Evolutionary conservation across 2,797 vertebrate genomes (phyloP), one percentile per base, ranked within the genome.

Genomic region (Eutrigla gurnardus): DNA sequence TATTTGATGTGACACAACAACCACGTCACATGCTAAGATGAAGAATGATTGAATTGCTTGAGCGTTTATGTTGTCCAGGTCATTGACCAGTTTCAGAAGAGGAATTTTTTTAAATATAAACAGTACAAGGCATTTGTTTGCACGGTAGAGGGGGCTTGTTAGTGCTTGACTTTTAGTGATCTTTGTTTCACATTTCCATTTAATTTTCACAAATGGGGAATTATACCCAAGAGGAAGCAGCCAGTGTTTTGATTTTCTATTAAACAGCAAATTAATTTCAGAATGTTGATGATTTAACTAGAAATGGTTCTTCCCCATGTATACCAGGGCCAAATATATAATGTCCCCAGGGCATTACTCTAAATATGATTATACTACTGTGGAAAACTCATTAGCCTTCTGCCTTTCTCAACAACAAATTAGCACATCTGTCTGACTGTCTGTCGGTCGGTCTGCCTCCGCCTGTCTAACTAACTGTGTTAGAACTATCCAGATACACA

Each of bases 201-300:
- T 62, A 63, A 80, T 84, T 80, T 79, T 73, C 47, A 55, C 55
- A 80, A 86, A 85, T 80, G 61, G 59, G 35, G 83, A 86, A 86
- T 80, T 68, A 84, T 46, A 72, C 63, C 78, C 83, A 74, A 78
- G 73, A 80, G 73, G 57, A 80, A 49, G 25, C 25, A 75, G 75
- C 12, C 61, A 65, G 63, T 73, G 46, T 73, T 88, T 78, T 45
- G 70, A 75, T 86, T 82, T 86, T 81, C 73, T 78, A 86, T 83
- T 89, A 76, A 80, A 82, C 18, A 50, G 63, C 35, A 75, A 84
- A 90, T 90, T 66, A 75, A 86, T 88, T 79, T 84, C 15, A 57
- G 79, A 84, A 73, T 68, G 58, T 70, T 86, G 68, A 73, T 83
- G 72, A 77, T 81, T 84, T 76, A 82, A 74, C 77, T 42, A 66